Evolutionary conservation across 2,888 invertebrate genomes (phyloP), one percentile per base, ranked within the genome.

Genomic region (Unio pictorum): DNA sequence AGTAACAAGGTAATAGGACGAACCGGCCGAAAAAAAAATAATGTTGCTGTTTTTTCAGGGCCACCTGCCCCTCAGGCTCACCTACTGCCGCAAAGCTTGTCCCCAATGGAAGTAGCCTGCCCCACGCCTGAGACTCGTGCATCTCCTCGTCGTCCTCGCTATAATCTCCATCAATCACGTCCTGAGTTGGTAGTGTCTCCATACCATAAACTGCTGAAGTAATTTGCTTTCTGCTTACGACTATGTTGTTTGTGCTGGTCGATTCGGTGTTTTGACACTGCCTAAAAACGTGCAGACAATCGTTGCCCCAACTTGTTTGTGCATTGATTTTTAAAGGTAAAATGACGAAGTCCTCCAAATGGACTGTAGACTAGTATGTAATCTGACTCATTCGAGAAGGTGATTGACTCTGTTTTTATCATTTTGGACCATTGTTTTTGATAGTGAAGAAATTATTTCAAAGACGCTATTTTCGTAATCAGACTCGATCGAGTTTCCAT

Each of bases 61-160:
- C 45, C 45, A 20, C 30, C 7, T 45, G 65, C 60, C 20, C 5
- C 18, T 58, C n/a, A 8, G 11, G 23, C 77, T 71, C 74, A 85
- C 87, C 87, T 28, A 87, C 62, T 57, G 86, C 82, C 54, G 78
- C 68, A 72, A 88, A 89, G 70, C 87, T 84, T 59, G 81, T 67
- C 1, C 86, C 87, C 7, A 88, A 79, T 0, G 89, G 88, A 68
- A 89, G 86, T 17, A 89, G 73, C 63, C 86, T 71, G 6, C 87
- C 88, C 89, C 89, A 88, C 1, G 76, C 63, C 1, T 78, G 72
- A 7, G 73, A 73, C 45, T 75, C 74, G 8, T 69, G 75, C 5
- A 66, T 72, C 28, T 55, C 65, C 17, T 79, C 80, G 1, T 83
- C 83, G 20, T 86, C 87, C 26, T 85, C 86, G 54, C 81, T 84